Evolutionary conservation across 2,113 vertebrate species (phyloP).

Genomic region (Peromyscus leucopus): DNA sequence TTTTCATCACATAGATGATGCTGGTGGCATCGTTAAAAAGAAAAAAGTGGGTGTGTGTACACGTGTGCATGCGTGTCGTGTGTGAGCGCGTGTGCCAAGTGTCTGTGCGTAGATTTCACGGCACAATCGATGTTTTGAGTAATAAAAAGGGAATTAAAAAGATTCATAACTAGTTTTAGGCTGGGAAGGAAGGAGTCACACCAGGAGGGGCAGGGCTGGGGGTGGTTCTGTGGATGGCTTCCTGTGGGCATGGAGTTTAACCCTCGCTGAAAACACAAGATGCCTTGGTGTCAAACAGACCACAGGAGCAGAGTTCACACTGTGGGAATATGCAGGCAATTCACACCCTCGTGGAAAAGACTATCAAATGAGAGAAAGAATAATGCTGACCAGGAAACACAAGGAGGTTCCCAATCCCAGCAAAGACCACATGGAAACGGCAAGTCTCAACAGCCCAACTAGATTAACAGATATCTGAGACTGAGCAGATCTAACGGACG

Average conservation of each 20-base stretch:
- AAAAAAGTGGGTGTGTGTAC: background rate
- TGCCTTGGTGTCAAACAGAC: background rate
- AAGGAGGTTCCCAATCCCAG: background rate
- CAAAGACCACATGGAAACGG: background rate
- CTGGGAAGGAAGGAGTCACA: background rate
- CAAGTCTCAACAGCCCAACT: rapidly evolving
- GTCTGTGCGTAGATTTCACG: background rate
- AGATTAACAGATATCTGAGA: background rate
- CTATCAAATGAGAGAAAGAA: background rate
- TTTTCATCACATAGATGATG: background rate
- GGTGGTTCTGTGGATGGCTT: background rate
- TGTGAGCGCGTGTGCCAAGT: background rate
- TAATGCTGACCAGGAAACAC: background rate
- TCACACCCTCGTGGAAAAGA: background rate
- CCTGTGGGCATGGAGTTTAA: background rate
- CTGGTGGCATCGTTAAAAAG: background rate
- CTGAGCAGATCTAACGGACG: background rate
- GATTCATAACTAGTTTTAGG: slow-evolving; percentile 1
- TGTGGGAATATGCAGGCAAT: background rate
- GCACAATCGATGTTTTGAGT: background rate
- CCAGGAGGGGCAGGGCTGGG: background rate
- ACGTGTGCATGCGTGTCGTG: background rate
- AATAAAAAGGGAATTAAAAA: slow-evolving; percentile 10
- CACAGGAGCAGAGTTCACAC: background rate
- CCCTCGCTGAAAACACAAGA: background rate